Evolutionary conservation across 2,113 vertebrate genomes (phyloP).

Genomic region (Asarcornis scutulata): DNA sequence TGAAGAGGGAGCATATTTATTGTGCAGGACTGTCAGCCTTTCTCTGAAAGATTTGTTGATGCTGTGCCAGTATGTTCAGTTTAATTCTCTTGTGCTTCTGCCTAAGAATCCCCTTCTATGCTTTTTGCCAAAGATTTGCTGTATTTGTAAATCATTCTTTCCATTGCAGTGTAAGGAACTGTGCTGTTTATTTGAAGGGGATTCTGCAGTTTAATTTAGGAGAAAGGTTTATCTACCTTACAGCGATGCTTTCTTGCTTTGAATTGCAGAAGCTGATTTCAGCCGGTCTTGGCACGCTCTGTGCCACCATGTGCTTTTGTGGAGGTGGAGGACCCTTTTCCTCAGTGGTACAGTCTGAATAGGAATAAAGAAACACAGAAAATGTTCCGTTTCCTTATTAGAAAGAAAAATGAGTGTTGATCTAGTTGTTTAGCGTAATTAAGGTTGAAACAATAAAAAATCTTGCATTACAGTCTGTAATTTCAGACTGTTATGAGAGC

Average conservation of each 20-base stretch:
- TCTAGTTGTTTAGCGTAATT: background rate
- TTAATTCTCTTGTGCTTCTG: slow-evolving; percentile 43
- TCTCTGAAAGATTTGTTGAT: slow-evolving; percentile 49
- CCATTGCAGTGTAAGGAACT: background rate
- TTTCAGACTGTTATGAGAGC: background rate
- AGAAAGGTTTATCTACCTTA: background rate
- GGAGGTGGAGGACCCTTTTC: background rate
- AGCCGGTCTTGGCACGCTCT: background rate
- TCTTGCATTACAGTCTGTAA: background rate
- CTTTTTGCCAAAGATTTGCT: background rate
- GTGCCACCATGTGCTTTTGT: background rate
- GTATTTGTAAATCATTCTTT: background rate
- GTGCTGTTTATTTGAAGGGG: background rate
- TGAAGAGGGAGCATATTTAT: slow-evolving; percentile 58
- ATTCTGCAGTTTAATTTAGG: background rate
- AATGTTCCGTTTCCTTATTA: background rate
- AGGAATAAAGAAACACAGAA: background rate
- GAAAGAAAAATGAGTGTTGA: background rate
- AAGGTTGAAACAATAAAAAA: background rate
- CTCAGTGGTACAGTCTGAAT: background rate
- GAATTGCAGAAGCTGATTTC: background rate
- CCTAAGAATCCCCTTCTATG: background rate
- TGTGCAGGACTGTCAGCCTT: slow-evolving; percentile 49
- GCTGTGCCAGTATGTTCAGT: slow-evolving; percentile 29
- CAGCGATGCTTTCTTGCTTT: background rate